These are phyloP conservation scores for Bicyclus anynana DNA, from an alignment of 1,140 invertebrate species.

Conservation along the genomic window DNA sequence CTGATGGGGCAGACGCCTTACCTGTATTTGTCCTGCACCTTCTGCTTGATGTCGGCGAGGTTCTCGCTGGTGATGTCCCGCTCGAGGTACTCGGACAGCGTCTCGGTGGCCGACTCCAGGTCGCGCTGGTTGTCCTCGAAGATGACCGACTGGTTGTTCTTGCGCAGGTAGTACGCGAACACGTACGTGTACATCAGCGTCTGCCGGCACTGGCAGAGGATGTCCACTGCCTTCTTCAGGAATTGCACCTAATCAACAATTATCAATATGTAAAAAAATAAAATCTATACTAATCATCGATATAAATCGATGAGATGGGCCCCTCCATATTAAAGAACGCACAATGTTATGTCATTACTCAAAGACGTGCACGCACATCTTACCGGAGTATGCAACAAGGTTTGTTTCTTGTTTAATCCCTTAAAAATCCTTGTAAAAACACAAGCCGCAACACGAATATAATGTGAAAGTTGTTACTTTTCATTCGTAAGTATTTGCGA, in stretches of 20 bases:
- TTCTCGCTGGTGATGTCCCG: constrained; percentile 98
- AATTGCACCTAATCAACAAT: constrained; percentile 89
- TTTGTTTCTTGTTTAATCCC: too few species aligned
- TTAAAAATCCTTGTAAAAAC: too few species aligned
- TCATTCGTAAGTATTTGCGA: too few species aligned
- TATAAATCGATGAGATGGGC: too few species aligned
- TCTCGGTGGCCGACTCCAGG: constrained; percentile 97
- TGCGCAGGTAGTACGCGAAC: constrained; percentile 98
- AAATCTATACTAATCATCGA: too few species aligned
- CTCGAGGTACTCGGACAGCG: constrained; percentile 97
- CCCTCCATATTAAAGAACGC: too few species aligned
- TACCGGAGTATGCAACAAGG: too few species aligned
- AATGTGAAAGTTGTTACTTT: too few species aligned
- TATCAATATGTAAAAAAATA: background rate
- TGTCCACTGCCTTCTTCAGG: constrained; percentile 97
- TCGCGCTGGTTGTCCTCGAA: constrained; percentile 99
- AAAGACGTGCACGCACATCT: too few species aligned
- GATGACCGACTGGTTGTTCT: constrained; percentile 99
- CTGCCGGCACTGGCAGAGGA: constrained; percentile 97
- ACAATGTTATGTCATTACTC: too few species aligned
- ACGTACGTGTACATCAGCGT: constrained; percentile 99
- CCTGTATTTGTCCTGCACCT: constrained; percentile 99
- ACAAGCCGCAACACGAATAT: too few species aligned
- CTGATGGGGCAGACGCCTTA: too few species aligned
- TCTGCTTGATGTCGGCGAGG: constrained; percentile 98